Evolutionary conservation across 2,797 vertebrate species (phyloP).

Genomic region (Amblyopsis hoosieri): DNA sequence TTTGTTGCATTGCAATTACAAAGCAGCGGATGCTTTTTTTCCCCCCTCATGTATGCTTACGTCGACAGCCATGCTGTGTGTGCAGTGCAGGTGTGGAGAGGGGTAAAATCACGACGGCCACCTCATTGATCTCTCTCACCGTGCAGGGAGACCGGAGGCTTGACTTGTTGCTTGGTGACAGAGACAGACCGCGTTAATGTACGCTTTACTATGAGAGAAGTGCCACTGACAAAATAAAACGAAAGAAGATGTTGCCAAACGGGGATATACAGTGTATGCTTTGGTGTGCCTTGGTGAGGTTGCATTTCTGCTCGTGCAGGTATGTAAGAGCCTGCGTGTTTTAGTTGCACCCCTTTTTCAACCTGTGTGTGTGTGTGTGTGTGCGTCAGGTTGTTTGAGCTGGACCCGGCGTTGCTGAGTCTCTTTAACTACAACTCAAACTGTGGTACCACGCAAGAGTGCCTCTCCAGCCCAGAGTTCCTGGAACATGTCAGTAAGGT

Average conservation of each 20-base stretch:
- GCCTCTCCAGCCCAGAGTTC: slow-evolving; percentile 90
- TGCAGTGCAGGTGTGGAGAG: slow-evolving; percentile 43
- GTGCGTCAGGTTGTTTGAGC: slow-evolving; percentile 86
- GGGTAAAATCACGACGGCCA: slow-evolving; percentile 28
- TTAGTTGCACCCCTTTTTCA: slow-evolving; percentile 28
- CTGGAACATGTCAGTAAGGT: slow-evolving; percentile 95
- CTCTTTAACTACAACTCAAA: slow-evolving; percentile 91
- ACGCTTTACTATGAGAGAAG: slow-evolving; percentile 71
- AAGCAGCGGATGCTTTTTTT: slow-evolving; percentile 1
- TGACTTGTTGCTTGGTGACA: slow-evolving; percentile 85
- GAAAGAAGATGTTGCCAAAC: slow-evolving; percentile 45
- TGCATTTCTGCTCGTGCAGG: slow-evolving; percentile 30
- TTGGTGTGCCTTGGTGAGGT: slow-evolving; percentile 36
- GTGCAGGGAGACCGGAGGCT: slow-evolving; percentile 62
- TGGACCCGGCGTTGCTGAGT: slow-evolving; percentile 88
- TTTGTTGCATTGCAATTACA: neutral
- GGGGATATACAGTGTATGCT: slow-evolving; percentile 22
- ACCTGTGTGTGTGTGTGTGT: slow-evolving; percentile 59
- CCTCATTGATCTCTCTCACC: slow-evolving; percentile 60
- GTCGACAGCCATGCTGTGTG: slow-evolving; percentile 19
- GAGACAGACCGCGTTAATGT: slow-evolving; percentile 76
- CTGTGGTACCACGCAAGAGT: slow-evolving; percentile 87
- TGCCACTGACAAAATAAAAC: slow-evolving; percentile 27
- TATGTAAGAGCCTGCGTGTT: slow-evolving; percentile 22
- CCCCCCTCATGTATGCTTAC: slow-evolving; percentile 13